Evolutionary conservation across 2,113 vertebrate species (phyloP).

Genomic region (Diglossa brunneiventris): DNA sequence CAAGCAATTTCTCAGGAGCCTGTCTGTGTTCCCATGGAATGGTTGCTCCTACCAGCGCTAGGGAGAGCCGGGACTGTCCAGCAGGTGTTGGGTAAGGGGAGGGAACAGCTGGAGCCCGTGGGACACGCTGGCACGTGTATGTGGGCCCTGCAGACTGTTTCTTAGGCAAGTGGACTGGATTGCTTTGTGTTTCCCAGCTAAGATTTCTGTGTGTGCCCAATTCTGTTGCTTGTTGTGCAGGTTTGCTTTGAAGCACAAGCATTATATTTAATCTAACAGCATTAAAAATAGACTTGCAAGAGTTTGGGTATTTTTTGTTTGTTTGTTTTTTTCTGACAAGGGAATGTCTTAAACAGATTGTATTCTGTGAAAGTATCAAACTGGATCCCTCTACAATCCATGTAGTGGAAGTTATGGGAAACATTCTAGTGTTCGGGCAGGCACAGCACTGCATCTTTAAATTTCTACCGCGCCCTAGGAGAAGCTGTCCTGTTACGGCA

Average conservation of each 20-base stretch:
- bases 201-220: fast-evolving
- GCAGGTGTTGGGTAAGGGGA: neutral
- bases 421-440: neutral
- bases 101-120: neutral
- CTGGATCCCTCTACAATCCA: neutral
- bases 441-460: neutral
- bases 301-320: too few relatives aligned
- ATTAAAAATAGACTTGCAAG: neutral
- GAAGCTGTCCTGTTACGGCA: neutral
- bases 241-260: neutral
- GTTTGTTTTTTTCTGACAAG: neutral
- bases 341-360: neutral
- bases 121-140: fast-evolving
- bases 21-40: neutral
- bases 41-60: neutral
- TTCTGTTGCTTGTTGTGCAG: neutral
- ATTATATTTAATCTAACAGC: neutral
- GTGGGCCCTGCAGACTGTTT: neutral
- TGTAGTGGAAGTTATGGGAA: neutral
- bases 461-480: fast-evolving
- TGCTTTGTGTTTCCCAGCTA: fast-evolving
- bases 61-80: too few relatives aligned
- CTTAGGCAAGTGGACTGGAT: neutral
- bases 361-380: neutral
- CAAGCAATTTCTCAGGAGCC: neutral